phyloP scores from a whole-genome alignment of 2,797 vertebrate species.

The Xenops minutus region DNA sequence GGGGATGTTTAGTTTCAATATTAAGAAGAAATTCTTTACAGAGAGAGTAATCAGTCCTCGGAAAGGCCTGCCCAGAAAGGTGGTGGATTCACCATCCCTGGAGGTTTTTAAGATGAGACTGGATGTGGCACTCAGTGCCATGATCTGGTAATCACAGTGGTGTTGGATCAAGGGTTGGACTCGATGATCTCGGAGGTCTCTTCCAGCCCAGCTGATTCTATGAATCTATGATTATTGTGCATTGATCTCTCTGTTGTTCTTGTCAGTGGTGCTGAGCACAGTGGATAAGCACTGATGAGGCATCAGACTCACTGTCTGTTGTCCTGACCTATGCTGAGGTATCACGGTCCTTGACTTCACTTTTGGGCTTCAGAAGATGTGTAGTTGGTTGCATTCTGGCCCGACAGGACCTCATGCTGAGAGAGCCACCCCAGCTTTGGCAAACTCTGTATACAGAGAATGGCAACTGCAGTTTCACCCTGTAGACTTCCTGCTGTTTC shows the following conservation, averaged over 20 bases:
- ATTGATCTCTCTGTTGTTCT: background rate
- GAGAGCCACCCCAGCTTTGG: background rate
- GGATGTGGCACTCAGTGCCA: too few species aligned
- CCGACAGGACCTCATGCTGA: background rate
- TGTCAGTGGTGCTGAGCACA: background rate
- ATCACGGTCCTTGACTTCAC: background rate
- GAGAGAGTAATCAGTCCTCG: too few species aligned
- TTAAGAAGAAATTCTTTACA: too few species aligned
- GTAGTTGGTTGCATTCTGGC: background rate
- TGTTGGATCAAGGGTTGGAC: too few species aligned
- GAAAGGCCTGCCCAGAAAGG: too few species aligned
- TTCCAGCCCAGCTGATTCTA: too few species aligned
- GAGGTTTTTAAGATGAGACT: too few species aligned
- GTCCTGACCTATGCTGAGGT: background rate
- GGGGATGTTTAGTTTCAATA: too few species aligned
- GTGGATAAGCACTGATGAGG: background rate
- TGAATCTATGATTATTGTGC: background rate
- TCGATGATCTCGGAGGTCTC: too few species aligned
- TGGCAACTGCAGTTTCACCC: background rate
- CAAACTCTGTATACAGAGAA: accelerated
- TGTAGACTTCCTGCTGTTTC: background rate
- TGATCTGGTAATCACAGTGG: too few species aligned
- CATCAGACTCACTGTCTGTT: background rate
- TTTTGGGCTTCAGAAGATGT: background rate
- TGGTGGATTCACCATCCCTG: too few species aligned